Base-by-base conservation (phyloP, 2,113 vertebrate species). In the Glareola pratincola region DNA sequence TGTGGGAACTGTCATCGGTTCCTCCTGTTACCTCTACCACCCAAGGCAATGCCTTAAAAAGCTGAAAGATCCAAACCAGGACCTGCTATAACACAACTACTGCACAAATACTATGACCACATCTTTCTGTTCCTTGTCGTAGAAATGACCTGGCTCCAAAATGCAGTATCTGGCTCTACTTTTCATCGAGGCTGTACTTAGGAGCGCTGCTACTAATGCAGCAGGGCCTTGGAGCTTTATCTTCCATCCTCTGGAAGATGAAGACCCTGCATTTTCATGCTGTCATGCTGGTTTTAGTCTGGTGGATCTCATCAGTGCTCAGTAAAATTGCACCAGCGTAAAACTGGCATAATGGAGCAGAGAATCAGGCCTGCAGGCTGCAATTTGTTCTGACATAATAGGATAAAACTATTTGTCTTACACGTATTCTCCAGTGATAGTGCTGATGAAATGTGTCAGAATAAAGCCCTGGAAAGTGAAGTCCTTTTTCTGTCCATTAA, bases 381-480 rank as follows among this genome's bases (percentile, higher is more conserved):
- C 94, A 94, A 95, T 95, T 97, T 97, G 48, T 90, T 94, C 92
- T 96, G 96, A 97, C 95, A 94, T 96, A 96, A 96, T 96, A 95
- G 88, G 94, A 92, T 74, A 92, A 94, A 97, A 88, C 89, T 96
- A 93, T 92, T 91, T 95, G 94, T 88, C 67, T 93, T 88, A 75
- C 22, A 81, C 2, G 19, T 94, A 64, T 67, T 90, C 45, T 67
- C 74, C 84, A 96, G 93, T 45, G 69, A 84, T 81, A 67, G 59
- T 20, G 36, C 76, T 96, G 95, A 97, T 96, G 77, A 96, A 94
- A 96, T 95, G 93, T 96, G 94, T 97, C 96, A 96, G 94, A 90
- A 83, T 93, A 83, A 97, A 94, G 74, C 71, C 82, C 77, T 76
- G 81, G 73, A 95, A 96, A 94, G 68, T 69, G 87, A 81, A 90